Conservation (phyloP, 2,888 invertebrate genomes). For the Thymelicus acteon region DNA sequence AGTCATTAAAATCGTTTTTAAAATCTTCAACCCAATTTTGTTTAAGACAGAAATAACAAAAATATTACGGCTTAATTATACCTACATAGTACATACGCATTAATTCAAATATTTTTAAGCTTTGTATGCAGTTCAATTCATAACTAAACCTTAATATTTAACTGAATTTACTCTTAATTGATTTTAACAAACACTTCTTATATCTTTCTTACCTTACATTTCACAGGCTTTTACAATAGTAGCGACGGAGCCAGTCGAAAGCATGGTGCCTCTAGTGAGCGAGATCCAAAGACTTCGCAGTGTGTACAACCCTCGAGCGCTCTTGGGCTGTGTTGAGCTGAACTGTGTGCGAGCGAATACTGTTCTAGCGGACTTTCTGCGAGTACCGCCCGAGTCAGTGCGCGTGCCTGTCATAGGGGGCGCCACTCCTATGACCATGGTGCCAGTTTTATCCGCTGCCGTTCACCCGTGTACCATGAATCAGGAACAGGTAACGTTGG, state of each 20-base stretch:
- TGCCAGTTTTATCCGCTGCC: slow-evolving; percentile 88
- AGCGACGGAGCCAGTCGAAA: slow-evolving; percentile 86
- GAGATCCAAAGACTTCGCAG: slow-evolving; percentile 86
- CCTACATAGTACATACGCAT: no score
- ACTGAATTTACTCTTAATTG: no score
- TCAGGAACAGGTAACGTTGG: slow-evolving; percentile 65
- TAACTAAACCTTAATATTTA: no score
- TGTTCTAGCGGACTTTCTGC: slow-evolving; percentile 87
- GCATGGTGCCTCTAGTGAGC: slow-evolving; percentile 88
- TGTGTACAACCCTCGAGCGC: slow-evolving; percentile 64
- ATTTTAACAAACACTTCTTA: no score
- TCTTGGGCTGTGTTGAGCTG: slow-evolving; percentile 88
- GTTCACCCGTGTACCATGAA: slow-evolving; percentile 82
- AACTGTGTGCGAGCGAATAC: slow-evolving; percentile 89
- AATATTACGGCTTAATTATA: no score
- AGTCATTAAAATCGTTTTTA: no score
- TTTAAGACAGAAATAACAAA: no score
- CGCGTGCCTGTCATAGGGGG: slow-evolving; percentile 89
- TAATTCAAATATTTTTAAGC: no score
- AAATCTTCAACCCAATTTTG: no score
- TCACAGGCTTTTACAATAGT: slow-evolving; percentile 70
- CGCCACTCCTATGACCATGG: slow-evolving; percentile 88
- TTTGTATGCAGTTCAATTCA: no score
- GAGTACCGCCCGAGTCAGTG: slow-evolving; percentile 85
- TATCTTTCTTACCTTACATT: no score